Evolutionary conservation across 2,113 vertebrate genomes (phyloP).

Genomic region (Clarias gariepinus): DNA sequence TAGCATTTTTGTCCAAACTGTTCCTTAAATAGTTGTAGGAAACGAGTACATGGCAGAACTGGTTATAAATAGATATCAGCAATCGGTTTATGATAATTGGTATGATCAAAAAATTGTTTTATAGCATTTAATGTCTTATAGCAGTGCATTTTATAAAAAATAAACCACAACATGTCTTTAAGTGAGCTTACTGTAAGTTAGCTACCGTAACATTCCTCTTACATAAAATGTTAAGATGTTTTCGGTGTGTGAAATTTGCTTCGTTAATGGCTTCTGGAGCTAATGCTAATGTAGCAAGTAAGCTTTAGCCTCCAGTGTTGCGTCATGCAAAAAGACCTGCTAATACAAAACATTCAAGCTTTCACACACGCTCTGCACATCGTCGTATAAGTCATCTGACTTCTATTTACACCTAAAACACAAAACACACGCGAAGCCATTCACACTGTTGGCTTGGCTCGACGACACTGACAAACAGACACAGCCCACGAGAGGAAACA

Average conservation of each 20-base stretch:
- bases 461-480: background rate
- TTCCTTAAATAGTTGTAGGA: background rate
- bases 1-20: background rate
- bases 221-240: background rate
- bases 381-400: background rate
- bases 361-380: background rate
- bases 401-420: conserved; percentile 3
- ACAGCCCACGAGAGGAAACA: background rate
- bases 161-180: background rate
- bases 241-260: background rate
- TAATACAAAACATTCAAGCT: background rate
- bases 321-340: background rate
- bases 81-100: background rate
- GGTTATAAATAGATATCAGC: background rate
- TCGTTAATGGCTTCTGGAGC: background rate
- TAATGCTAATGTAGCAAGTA: conserved; percentile 18
- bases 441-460: background rate
- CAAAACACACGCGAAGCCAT: background rate
- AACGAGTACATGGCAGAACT: background rate
- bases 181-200: background rate
- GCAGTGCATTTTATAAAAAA: background rate
- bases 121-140: background rate
- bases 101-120: background rate
- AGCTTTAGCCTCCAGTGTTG: background rate
- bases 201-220: background rate